A percentile compares a stretch with the other conserved stretches of the same genome.
phyloP scores from a whole-genome alignment of 2,113 vertebrate genomes.

The Pelmatolapia mariae region DNA sequence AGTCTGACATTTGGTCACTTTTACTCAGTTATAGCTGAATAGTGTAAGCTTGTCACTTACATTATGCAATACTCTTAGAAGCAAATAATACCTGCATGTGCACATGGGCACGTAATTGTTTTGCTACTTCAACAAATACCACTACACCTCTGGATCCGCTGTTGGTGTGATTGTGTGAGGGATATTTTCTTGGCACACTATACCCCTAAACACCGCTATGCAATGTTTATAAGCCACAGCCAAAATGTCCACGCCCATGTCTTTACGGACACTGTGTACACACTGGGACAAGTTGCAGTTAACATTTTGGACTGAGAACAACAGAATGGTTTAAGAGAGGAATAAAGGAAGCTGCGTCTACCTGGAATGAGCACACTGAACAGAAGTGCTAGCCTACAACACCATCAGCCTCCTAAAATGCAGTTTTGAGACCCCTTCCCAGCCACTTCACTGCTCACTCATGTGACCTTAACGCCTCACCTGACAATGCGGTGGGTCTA shows the following conservation, averaged over 20 bases:
- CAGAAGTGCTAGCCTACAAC: not conserved
- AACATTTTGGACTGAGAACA: not conserved
- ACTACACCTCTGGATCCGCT: not conserved
- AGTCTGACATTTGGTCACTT: not conserved
- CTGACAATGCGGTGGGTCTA: not conserved
- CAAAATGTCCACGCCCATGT: accelerated
- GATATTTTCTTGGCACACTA: not conserved
- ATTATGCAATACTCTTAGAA: not conserved
- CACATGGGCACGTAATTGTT: not conserved
- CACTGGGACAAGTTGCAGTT: not conserved
- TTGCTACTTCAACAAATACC: not conserved
- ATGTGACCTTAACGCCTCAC: not conserved
- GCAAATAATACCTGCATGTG: not conserved
- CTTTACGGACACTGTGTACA: not conserved
- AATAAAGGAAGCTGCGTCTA: not conserved
- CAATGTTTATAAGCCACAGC: not conserved
- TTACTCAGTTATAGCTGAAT: not conserved
- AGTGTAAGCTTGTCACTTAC: not conserved
- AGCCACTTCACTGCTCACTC: not conserved
- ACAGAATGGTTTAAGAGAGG: not conserved
- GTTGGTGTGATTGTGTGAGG: not conserved
- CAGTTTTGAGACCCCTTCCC: not conserved
- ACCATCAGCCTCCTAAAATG: not conserved
- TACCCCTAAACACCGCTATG: not conserved
- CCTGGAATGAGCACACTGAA: not conserved